Conservation (phyloP, 2,888 invertebrate genomes). For the Eupithecia vulgata region DNA sequence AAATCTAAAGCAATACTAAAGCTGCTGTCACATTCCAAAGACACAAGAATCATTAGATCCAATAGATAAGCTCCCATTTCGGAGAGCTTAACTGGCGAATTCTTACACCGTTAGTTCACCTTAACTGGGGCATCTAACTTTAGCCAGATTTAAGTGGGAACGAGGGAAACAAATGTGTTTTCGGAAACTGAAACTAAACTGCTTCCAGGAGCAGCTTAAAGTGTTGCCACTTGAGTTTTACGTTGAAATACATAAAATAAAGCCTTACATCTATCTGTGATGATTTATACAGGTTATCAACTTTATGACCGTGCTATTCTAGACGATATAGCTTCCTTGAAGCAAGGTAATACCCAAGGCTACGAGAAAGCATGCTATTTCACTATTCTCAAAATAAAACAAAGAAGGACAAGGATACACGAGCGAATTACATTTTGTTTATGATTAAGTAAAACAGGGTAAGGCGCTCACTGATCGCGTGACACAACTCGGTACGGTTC, state of each 20-base stretch:
- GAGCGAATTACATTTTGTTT: conserved; percentile 67
- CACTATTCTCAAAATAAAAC: conserved; percentile 5
- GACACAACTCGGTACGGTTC: conserved; percentile 57
- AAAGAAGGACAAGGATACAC: conserved; percentile 1
- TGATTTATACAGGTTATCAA: neutral
- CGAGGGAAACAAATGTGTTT: conserved; percentile 40
- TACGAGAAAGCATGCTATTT: neutral
- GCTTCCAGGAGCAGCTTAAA: conserved; percentile 11
- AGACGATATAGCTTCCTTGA: neutral
- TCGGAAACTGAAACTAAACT: conserved; percentile 28
- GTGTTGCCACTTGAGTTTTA: conserved; percentile 27
- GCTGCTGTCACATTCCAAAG: conserved; percentile 1
- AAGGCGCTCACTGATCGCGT: conserved; percentile 73
- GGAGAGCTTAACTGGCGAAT: conserved; percentile 34
- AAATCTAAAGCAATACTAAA: conserved; percentile 12
- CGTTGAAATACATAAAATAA: conserved; percentile 6
- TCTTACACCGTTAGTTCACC: conserved; percentile 37
- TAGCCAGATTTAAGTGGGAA: conserved; percentile 40
- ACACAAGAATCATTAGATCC: conserved; percentile 19
- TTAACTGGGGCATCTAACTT: conserved; percentile 44
- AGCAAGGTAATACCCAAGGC: neutral
- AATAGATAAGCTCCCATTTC: conserved; percentile 34
- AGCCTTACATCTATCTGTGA: neutral
- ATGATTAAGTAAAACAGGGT: conserved; percentile 68
- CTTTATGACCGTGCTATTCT: neutral